These are phyloP conservation scores for Operophtera brumata DNA, from an alignment of 2,888 invertebrate genomes.

Conservation along the genomic window DNA sequence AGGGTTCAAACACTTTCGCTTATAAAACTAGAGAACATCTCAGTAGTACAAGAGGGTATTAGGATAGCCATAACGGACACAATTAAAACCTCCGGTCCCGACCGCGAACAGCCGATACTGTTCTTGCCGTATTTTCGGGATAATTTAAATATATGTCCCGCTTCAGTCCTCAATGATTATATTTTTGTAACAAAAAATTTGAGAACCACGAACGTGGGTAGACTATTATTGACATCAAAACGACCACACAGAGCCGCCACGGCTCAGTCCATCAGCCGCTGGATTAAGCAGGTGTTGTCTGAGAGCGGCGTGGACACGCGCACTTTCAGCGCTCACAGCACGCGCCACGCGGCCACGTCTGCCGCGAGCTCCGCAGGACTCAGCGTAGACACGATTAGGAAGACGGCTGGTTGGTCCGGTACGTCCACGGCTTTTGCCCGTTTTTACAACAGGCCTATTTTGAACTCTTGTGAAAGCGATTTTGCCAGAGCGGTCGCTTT, in stretches of 20 bases:
- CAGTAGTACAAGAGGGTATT: not conserved
- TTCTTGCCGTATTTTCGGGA: not conserved
- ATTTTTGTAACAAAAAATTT: not conserved
- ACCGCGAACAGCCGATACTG: not conserved
- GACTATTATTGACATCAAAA: not conserved
- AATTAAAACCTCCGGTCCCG: not conserved
- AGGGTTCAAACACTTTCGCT: not conserved
- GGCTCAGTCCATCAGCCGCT: too few species aligned
- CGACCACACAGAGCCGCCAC: not conserved
- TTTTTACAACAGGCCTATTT: not conserved
- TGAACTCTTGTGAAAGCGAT: too few species aligned
- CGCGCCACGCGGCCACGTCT: not conserved
- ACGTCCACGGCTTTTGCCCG: not conserved
- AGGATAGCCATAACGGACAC: not conserved
- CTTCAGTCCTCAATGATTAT: not conserved
- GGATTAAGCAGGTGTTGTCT: constrained; percentile 14
- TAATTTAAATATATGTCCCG: not conserved
- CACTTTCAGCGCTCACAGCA: not conserved
- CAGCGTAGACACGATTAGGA: not conserved
- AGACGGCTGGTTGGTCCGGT: constrained; percentile 6
- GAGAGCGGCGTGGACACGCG: constrained; percentile 4
- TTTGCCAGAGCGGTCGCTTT: too few species aligned
- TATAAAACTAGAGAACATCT: not conserved
- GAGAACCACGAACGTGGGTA: not conserved
- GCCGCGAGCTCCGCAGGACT: not conserved